phyloP scores from a whole-genome alignment of 2,113 vertebrate genomes.

The Ceyx melanurus region DNA sequence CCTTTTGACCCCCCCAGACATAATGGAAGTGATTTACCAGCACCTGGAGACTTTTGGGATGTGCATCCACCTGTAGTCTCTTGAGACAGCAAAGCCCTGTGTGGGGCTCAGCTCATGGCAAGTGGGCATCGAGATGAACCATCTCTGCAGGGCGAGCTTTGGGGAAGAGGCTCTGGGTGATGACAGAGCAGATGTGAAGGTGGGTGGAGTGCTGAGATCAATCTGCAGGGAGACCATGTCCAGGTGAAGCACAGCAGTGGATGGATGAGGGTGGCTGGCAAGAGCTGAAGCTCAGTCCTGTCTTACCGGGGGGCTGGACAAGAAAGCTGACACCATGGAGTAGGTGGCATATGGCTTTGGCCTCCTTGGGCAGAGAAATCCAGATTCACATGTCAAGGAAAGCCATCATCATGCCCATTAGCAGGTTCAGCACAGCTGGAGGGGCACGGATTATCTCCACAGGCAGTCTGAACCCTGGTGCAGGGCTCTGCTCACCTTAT shows the following conservation, averaged over 20 bases:
- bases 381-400: not conserved
- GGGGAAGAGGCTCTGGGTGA: not conserved
- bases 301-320: not conserved
- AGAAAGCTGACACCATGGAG: not conserved
- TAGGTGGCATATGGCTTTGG: conserved; percentile 20
- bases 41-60: not conserved
- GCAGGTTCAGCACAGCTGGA: conserved; percentile 11
- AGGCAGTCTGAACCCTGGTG: not conserved
- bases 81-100: not conserved
- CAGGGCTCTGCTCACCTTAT: not conserved
- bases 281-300: not conserved
- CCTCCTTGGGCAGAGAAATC: not conserved
- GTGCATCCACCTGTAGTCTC: rapidly evolving
- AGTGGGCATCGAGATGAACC: rapidly evolving
- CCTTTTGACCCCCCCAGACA: not conserved
- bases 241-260: not conserved
- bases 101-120: not conserved
- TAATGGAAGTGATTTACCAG: not conserved
- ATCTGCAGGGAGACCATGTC: not conserved
- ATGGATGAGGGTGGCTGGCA: not conserved
- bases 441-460: not conserved
- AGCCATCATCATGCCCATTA: not conserved
- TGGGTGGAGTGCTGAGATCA: not conserved
- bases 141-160: rapidly evolving
- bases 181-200: not conserved